A percentile compares a stretch with the other conserved stretches of the same genome.
phyloP scores from a whole-genome alignment of 2,888 invertebrate genomes.

The Amorpha juglandis region DNA sequence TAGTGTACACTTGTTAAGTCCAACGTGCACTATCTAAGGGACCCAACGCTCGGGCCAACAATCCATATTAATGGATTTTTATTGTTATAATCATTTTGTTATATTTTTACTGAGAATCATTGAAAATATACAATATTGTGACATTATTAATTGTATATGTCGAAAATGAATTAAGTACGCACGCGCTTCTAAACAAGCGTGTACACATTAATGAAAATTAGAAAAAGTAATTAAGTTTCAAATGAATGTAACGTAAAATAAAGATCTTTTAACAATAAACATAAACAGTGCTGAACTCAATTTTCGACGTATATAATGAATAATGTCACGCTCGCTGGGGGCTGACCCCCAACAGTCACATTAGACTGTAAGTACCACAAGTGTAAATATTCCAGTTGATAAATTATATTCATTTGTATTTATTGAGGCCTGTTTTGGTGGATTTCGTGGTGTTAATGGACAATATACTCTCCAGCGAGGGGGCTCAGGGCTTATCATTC shows the following conservation, averaged over 20 bases:
- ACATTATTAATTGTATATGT: slow-evolving; percentile 23
- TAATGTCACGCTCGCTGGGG: slow-evolving; percentile 1
- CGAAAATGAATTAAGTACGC: background rate
- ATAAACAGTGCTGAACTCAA: background rate
- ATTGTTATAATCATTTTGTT: slow-evolving; percentile 44
- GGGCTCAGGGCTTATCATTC: slow-evolving; percentile 1
- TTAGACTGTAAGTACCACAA: slow-evolving; percentile 37
- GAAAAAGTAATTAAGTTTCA: background rate
- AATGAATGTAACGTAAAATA: background rate
- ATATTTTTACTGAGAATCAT: slow-evolving; percentile 29
- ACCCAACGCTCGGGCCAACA: slow-evolving; percentile 24
- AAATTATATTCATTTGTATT: slow-evolving; percentile 38
- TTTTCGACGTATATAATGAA: background rate
- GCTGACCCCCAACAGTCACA: slow-evolving; percentile 21
- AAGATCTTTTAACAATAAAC: background rate
- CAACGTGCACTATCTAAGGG: slow-evolving; percentile 10
- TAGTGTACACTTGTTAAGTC: background rate
- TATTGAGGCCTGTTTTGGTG: slow-evolving; percentile 43
- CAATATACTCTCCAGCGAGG: background rate
- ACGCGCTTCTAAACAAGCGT: background rate
- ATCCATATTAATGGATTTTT: slow-evolving; percentile 45
- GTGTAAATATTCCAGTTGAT: slow-evolving; percentile 46
- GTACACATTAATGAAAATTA: background rate
- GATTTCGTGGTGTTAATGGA: background rate
- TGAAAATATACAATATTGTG: slow-evolving; percentile 28